A percentile compares a stretch with the other conserved stretches of the same genome.
phyloP scores from a whole-genome alignment of 2,113 vertebrate species.

The Sialia sialis region DNA sequence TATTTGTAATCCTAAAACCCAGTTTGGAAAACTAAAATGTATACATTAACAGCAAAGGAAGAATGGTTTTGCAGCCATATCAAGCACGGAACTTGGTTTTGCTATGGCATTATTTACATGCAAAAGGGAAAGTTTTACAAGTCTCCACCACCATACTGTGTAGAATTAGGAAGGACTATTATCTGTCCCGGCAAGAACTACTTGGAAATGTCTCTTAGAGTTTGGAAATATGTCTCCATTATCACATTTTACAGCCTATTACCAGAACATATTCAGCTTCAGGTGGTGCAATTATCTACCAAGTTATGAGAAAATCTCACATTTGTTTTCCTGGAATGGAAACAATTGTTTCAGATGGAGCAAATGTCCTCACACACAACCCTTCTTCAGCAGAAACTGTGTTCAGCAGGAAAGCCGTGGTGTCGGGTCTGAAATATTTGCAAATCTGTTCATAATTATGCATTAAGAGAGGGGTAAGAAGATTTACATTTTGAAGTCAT shows the following conservation, averaged over 20 bases:
- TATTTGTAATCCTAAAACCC: neutral
- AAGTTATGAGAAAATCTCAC: neutral
- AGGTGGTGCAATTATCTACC: neutral
- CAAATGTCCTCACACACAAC: neutral
- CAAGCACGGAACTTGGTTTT: neutral
- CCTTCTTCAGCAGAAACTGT: neutral
- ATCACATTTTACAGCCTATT: neutral
- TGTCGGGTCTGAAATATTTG: neutral
- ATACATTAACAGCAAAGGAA: neutral
- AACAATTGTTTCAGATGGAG: neutral
- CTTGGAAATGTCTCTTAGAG: neutral
- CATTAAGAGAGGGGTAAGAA: neutral
- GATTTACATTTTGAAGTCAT: neutral
- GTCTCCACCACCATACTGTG: rapidly evolving
- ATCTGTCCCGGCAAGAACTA: neutral
- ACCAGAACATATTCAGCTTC: neutral
- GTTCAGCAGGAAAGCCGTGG: neutral
- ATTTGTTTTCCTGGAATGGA: neutral
- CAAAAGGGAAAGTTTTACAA: neutral
- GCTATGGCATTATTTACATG: neutral
- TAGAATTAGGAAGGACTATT: neutral
- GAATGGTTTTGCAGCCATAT: neutral
- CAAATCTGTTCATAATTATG: neutral
- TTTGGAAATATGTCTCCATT: neutral
- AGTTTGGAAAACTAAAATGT: neutral